Evolutionary conservation across 1,140 invertebrate species (phyloP).

Genomic region (Cyclina sinensis): DNA sequence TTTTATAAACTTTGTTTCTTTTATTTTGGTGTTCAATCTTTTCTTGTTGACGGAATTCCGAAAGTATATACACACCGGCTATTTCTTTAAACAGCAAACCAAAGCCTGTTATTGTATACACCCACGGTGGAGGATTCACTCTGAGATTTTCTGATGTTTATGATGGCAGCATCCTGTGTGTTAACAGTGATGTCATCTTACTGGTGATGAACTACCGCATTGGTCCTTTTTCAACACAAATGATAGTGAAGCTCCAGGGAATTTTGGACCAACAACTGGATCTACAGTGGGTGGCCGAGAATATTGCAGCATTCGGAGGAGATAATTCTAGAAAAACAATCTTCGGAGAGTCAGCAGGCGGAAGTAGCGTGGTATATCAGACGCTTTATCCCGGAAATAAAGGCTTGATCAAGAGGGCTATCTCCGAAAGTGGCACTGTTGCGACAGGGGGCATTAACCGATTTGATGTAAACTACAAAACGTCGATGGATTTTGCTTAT

Average conservation of each 20-base stretch:
- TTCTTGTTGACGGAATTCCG: background rate
- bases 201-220: constrained; percentile 93
- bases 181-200: constrained; percentile 92
- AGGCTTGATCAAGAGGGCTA: constrained; percentile 60
- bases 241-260: constrained; percentile 95
- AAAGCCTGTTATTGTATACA: constrained; percentile 95
- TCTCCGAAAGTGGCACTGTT: constrained; percentile 61
- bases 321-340: constrained; percentile 90
- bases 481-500: background rate
- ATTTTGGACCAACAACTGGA: constrained; percentile 98
- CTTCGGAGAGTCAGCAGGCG: constrained; percentile 82
- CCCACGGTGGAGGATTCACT: constrained; percentile 98
- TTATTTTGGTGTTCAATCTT: background rate
- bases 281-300: constrained; percentile 89
- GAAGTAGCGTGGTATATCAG: constrained; percentile 50
- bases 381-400: constrained; percentile 32
- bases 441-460: background rate
- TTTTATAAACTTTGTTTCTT: too few relatives aligned
- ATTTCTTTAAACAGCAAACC: background rate
- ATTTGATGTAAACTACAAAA: background rate
- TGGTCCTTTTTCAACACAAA: constrained; percentile 94
- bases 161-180: constrained; percentile 92
- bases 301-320: constrained; percentile 92
- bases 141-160: constrained; percentile 95
- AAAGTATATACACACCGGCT: constrained; percentile 93